phyloP scores from a whole-genome alignment of 2,113 vertebrate species.

The Paedocypris sp. region DNA sequence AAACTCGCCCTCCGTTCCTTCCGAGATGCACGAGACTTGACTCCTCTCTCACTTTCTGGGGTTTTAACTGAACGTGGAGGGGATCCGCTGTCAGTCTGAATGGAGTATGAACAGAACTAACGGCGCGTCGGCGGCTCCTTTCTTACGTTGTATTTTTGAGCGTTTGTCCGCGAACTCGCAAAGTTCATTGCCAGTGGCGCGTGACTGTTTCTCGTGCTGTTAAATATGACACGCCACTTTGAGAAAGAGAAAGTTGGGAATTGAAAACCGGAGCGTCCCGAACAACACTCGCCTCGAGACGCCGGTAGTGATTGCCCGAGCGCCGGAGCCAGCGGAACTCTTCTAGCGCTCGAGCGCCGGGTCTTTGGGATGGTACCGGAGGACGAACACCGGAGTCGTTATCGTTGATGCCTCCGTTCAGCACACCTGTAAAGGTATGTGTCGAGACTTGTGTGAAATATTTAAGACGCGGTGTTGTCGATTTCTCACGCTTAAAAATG shows the following conservation, averaged over 20 bases:
- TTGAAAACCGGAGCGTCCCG: background rate
- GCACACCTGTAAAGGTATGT: constrained; percentile 35
- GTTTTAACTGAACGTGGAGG: too few species aligned
- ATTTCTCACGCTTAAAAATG: background rate
- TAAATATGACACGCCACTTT: background rate
- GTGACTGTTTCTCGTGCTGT: background rate
- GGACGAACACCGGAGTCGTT: background rate
- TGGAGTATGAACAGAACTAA: background rate
- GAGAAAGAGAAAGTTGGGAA: background rate
- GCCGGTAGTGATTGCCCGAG: constrained; percentile 17
- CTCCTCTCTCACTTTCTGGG: too few species aligned
- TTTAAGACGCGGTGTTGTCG: background rate
- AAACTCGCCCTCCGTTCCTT: background rate
- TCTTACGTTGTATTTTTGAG: too few species aligned
- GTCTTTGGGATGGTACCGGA: constrained; percentile 2
- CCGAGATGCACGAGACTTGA: too few species aligned
- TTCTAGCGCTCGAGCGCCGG: background rate
- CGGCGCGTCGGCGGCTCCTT: too few species aligned
- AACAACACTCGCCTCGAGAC: background rate
- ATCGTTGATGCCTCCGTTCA: constrained; percentile 29
- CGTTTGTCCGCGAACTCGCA: background rate
- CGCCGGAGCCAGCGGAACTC: constrained; percentile 12
- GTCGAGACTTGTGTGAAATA: background rate
- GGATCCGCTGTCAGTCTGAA: background rate
- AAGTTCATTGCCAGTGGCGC: background rate